phyloP scores from a whole-genome alignment of 2,888 invertebrate genomes.

The Branchinecta sandiegonensis region DNA sequence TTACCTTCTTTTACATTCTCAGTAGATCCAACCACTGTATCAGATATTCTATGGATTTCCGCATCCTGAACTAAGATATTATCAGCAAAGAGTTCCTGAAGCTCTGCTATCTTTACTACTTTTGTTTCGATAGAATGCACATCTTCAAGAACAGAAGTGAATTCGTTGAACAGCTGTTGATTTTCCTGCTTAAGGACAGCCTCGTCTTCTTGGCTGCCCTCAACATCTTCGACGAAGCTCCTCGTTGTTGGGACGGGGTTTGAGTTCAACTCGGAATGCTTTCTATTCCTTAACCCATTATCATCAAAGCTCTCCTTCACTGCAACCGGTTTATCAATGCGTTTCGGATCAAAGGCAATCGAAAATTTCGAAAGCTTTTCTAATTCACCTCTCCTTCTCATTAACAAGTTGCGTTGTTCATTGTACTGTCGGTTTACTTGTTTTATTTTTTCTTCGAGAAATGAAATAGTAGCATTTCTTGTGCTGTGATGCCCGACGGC shows the following conservation, averaged over 20 bases:
- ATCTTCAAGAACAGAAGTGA: constrained; percentile 78
- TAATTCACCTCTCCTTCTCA: background rate
- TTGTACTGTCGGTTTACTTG: background rate
- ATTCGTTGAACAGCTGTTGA: constrained; percentile 63
- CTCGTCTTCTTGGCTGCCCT: constrained; percentile 66
- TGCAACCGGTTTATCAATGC: background rate
- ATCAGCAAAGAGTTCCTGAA: constrained; percentile 91
- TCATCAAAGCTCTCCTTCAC: background rate
- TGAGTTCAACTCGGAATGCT: background rate
- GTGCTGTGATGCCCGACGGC: background rate
- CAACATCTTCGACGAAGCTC: constrained; percentile 42
- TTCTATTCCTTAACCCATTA: background rate
- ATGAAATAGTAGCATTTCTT: background rate
- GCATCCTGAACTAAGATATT: constrained; percentile 85
- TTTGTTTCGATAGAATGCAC: constrained; percentile 77
- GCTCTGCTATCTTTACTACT: constrained; percentile 83
- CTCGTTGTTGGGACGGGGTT: background rate
- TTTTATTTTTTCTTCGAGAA: background rate
- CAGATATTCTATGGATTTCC: constrained; percentile 77
- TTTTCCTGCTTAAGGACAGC: constrained; percentile 91
- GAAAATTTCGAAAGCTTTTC: background rate
- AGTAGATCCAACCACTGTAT: constrained; percentile 74
- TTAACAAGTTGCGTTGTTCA: background rate
- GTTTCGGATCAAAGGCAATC: background rate
- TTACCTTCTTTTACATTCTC: constrained; percentile 94